A percentile compares a stretch with the other conserved stretches of the same genome.
Conservation (phyloP, 2,113 vertebrate genomes). For the Spea bombifrons region DNA sequence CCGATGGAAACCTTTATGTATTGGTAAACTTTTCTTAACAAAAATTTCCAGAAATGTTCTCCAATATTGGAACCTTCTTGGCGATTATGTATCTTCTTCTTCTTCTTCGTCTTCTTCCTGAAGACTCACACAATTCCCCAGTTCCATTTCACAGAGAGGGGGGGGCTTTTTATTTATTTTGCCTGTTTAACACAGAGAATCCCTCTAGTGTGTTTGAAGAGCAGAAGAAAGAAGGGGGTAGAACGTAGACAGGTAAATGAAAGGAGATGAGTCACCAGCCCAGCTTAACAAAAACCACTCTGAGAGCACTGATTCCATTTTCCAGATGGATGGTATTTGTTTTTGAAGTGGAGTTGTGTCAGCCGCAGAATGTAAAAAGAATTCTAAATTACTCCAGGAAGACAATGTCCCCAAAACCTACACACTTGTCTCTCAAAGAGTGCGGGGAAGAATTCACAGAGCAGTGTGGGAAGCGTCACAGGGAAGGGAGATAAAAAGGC, state of each 20-base stretch:
- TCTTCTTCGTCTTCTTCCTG: too few relatives aligned
- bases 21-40: too few relatives aligned
- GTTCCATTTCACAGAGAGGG: background rate
- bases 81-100: too few relatives aligned
- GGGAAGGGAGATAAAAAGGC: constrained; percentile 10
- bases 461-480: constrained; percentile 32
- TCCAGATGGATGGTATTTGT: constrained; percentile 35
- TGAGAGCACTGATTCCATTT: background rate
- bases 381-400: background rate
- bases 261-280: background rate
- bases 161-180: background rate
- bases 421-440: constrained; percentile 28
- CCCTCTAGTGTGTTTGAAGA: background rate
- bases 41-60: too few relatives aligned
- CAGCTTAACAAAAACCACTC: background rate
- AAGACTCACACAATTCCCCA: background rate
- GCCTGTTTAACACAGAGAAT: background rate
- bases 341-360: constrained; percentile 3
- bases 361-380: background rate
- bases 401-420: constrained; percentile 15
- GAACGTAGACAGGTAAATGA: background rate
- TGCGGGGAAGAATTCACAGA: background rate
- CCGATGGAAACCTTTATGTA: too few relatives aligned
- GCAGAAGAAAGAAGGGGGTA: background rate
- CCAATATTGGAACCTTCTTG: too few relatives aligned